Evolutionary conservation across 2,113 vertebrate genomes (phyloP).

Genomic region (Gambusia holbrooki): DNA sequence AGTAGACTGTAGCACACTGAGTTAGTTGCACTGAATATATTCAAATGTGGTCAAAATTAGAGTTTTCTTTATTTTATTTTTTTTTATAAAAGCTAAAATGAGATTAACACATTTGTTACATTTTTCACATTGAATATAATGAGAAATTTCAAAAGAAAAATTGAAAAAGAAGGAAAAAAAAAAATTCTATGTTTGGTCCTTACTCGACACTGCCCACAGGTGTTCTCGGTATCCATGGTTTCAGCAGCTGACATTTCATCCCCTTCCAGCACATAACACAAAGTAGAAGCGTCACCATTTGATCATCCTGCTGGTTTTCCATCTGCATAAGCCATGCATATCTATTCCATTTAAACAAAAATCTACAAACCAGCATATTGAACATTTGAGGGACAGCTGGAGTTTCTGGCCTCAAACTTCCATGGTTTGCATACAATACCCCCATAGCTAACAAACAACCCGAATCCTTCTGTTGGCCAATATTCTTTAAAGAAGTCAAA

Average conservation of each 20-base stretch:
- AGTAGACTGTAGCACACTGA: too few species aligned
- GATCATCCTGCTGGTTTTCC: slow-evolving; percentile 34
- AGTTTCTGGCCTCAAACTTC: slow-evolving; percentile 29
- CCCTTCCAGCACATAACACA: slow-evolving; percentile 29
- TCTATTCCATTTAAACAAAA: slow-evolving; percentile 45
- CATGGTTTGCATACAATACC: neutral
- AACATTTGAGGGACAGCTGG: slow-evolving; percentile 15
- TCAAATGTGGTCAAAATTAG: too few species aligned
- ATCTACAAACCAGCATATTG: slow-evolving; percentile 30
- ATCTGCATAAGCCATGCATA: slow-evolving; percentile 29
- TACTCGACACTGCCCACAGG: slow-evolving; percentile 36
- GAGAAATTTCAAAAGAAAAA: too few species aligned
- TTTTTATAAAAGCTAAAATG: too few species aligned
- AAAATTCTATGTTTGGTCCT: too few species aligned
- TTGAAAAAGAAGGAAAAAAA: too few species aligned
- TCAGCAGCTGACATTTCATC: slow-evolving; percentile 69
- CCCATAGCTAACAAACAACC: neutral
- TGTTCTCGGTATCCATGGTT: slow-evolving; percentile 56
- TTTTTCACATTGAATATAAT: too few species aligned
- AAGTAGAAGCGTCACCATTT: slow-evolving; percentile 1
- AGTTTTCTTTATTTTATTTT: too few species aligned
- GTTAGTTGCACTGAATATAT: too few species aligned
- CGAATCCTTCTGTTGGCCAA: neutral
- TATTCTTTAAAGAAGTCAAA: neutral
- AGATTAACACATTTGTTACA: too few species aligned